Evolutionary conservation across 1,140 invertebrate species (phyloP).

Genomic region (Drosophila orena): DNA sequence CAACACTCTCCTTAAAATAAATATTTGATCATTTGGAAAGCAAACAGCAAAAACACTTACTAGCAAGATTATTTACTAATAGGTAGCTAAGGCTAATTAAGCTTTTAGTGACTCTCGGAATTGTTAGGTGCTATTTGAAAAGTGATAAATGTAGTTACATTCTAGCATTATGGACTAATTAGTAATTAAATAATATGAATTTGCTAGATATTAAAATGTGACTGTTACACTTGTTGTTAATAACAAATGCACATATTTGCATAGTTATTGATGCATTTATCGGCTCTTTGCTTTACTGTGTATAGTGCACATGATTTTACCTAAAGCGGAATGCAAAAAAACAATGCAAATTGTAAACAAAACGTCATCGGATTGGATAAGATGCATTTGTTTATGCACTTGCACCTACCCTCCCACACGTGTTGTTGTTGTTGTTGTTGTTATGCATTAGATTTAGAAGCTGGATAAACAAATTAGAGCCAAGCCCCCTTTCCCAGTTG

Average conservation of each 20-base stretch:
- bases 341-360: constrained; percentile 59
- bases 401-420: constrained; percentile 17
- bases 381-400: constrained; percentile 13
- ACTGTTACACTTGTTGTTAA: neutral
- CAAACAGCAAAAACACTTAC: neutral
- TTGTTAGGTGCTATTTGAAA: neutral
- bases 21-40: neutral
- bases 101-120: neutral
- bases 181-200: neutral
- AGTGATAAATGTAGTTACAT: neutral
- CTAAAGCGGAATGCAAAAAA: constrained; percentile 12
- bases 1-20: neutral
- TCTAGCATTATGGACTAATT: neutral
- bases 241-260: too few species aligned
- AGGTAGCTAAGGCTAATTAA: constrained; percentile 3
- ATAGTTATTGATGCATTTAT: neutral
- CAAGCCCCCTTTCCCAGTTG: constrained; percentile 54
- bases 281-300: neutral
- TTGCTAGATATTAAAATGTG: too few species aligned
- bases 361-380: constrained; percentile 62
- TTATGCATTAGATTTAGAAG: constrained; percentile 58
- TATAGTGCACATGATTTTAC: constrained; percentile 35
- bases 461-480: constrained; percentile 72
- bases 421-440: constrained; percentile 33
- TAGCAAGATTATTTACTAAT: neutral